Percentiles rank a stretch among this genome's conserved stretches.
Evolutionary conservation across 2,113 vertebrate species (phyloP).

Genomic region (Upupa epops): DNA sequence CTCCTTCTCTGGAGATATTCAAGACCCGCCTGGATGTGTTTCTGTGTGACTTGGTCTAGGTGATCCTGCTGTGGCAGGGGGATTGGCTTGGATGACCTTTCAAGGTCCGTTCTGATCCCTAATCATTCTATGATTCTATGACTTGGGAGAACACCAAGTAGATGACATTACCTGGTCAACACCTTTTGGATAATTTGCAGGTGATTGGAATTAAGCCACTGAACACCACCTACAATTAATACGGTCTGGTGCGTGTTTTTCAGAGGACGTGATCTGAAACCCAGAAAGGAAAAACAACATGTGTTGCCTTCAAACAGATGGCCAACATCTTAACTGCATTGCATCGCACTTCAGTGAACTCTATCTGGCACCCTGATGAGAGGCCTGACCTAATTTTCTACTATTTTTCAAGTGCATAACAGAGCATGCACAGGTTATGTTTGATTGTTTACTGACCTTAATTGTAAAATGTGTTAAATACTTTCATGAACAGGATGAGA

Average conservation of each 20-base stretch:
- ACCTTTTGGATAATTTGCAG: slow-evolving; percentile 86
- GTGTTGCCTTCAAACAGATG: slow-evolving; percentile 67
- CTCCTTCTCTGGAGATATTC: no score
- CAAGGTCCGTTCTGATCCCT: no score
- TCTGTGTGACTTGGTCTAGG: no score
- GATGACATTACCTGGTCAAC: slow-evolving; percentile 77
- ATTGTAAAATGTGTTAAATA: background rate
- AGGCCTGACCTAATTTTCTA: slow-evolving; percentile 52
- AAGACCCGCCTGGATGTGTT: no score
- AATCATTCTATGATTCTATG: no score
- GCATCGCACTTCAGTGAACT: slow-evolving; percentile 65
- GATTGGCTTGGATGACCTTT: no score
- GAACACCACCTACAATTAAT: slow-evolving; percentile 93
- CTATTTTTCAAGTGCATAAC: slow-evolving; percentile 49
- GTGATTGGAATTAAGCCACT: slow-evolving; percentile 92
- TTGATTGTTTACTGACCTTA: slow-evolving; percentile 56
- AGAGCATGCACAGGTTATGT: background rate
- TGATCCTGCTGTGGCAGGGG: no score
- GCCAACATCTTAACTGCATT: slow-evolving; percentile 66
- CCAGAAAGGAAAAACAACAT: slow-evolving; percentile 67
- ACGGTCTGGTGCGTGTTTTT: slow-evolving; percentile 85
- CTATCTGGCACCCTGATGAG: slow-evolving; percentile 53
- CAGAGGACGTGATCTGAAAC: slow-evolving; percentile 88
- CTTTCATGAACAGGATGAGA: background rate
- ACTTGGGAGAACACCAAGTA: background rate